Evolutionary conservation across 1,140 invertebrate genomes (phyloP).

Genomic region (Apis laboriosa): DNA sequence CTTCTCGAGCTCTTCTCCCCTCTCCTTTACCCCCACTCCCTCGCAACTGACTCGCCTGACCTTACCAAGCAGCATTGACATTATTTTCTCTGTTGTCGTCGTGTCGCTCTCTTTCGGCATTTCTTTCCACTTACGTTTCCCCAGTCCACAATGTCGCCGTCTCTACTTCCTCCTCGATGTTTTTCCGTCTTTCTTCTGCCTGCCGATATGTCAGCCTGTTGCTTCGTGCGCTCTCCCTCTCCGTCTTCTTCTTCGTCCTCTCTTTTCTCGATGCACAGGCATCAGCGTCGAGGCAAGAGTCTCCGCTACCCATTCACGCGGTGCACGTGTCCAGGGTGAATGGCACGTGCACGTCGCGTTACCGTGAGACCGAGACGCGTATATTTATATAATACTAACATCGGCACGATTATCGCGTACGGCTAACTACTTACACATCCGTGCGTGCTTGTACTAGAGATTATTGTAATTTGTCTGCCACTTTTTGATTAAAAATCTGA

Average conservation of each 20-base stretch:
- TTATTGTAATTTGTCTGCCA: not conserved
- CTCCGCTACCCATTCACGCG: conserved; percentile 62
- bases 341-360: conserved; percentile 62
- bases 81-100: not conserved
- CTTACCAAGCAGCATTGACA: not conserved
- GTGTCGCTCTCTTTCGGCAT: no score
- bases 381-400: not conserved
- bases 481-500: no score
- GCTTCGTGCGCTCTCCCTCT: conserved; percentile 45
- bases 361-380: conserved; percentile 26
- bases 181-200: conserved; percentile 10
- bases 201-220: conserved; percentile 62
- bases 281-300: conserved; percentile 31
- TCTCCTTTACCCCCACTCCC: not conserved
- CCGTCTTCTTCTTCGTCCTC: conserved; percentile 1
- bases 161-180: not conserved
- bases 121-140: not conserved
- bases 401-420: not conserved
- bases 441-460: not conserved
- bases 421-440: not conserved
- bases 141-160: no score
- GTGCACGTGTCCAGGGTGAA: conserved; percentile 67
- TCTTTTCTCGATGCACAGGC: conserved; percentile 36
- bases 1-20: not conserved
- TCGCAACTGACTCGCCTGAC: no score